Evolutionary conservation across 2,888 invertebrate species (phyloP).

Genomic region (Microctonus hyperodae): DNA sequence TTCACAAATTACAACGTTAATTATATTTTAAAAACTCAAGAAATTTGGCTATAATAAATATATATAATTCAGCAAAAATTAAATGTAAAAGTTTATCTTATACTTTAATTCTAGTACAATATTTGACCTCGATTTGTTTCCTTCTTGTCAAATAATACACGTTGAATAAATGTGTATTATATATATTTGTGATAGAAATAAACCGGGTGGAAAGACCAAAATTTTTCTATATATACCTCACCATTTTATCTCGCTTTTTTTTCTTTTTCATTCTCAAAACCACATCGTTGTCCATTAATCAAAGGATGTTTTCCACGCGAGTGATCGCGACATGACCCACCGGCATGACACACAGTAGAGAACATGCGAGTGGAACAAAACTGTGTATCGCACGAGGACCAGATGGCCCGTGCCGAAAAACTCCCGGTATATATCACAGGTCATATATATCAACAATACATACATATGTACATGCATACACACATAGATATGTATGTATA

Average conservation of each 20-base stretch:
- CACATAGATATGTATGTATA: too few species aligned
- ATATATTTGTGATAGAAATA: neutral
- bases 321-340: slow-evolving; percentile 35
- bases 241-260: neutral
- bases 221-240: neutral
- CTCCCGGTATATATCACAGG: too few species aligned
- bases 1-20: too few species aligned
- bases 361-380: slow-evolving; percentile 9
- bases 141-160: neutral
- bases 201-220: neutral
- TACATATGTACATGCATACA: neutral
- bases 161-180: too few species aligned
- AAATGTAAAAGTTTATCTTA: too few species aligned
- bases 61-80: too few species aligned
- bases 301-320: slow-evolving; percentile 45
- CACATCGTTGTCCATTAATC: slow-evolving; percentile 44
- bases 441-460: neutral
- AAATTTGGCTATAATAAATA: too few species aligned
- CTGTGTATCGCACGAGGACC: slow-evolving; percentile 30
- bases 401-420: slow-evolving; percentile 45
- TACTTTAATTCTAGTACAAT: too few species aligned
- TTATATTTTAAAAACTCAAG: too few species aligned
- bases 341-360: slow-evolving; percentile 31
- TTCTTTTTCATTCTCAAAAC: slow-evolving; percentile 12
- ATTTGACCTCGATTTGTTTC: neutral